Evolutionary conservation across 2,797 vertebrate genomes (phyloP).

Genomic region (Emydoidea blandingii): DNA sequence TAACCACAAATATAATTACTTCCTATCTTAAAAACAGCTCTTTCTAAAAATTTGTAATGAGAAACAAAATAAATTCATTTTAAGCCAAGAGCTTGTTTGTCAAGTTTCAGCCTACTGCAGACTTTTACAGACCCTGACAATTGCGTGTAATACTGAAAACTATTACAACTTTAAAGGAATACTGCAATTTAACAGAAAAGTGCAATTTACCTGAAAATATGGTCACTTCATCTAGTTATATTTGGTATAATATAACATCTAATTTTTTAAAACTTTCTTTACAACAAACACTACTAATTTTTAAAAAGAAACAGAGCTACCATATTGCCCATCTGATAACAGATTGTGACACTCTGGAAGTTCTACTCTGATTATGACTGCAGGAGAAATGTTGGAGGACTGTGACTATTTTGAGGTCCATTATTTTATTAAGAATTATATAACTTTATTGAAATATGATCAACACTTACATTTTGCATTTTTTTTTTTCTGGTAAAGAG

Average conservation of each 20-base stretch:
- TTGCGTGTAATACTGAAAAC: not conserved
- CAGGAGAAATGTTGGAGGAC: not conserved
- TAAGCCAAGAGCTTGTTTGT: not conserved
- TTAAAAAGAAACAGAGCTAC: not conserved
- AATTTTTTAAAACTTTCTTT: not conserved
- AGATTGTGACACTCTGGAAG: not conserved
- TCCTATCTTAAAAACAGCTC: not conserved
- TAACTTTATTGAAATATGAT: not conserved
- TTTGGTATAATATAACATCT: not conserved
- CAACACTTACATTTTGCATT: not conserved
- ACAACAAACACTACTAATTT: not conserved
- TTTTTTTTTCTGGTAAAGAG: constrained; percentile 14
- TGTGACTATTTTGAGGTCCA: not conserved
- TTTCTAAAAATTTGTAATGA: not conserved
- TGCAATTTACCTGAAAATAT: not conserved
- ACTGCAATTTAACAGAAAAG: not conserved
- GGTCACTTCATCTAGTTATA: not conserved
- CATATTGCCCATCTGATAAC: not conserved
- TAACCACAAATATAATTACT: not conserved
- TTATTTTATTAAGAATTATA: not conserved
- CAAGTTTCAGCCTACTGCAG: not conserved
- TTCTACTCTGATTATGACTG: not conserved
- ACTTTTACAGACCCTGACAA: not conserved
- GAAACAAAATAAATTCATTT: not conserved
- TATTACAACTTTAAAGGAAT: not conserved